phyloP scores from a whole-genome alignment of 2,797 vertebrate species.

The Otolemur crassicaudatus region DNA sequence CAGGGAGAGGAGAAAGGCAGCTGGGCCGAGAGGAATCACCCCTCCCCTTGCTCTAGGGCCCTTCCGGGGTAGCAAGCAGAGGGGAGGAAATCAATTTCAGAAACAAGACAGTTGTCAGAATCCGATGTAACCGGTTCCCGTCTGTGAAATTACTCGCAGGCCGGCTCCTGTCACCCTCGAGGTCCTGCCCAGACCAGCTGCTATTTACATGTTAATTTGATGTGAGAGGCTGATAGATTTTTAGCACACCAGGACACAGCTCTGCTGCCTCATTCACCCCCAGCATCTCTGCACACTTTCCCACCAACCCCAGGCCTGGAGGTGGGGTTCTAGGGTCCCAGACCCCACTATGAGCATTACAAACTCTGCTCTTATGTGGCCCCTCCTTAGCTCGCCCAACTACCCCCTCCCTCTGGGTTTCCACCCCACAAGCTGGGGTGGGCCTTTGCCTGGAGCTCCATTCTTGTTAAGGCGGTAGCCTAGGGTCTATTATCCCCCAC shows the following conservation, averaged over 20 bases:
- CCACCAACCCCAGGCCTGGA: background rate
- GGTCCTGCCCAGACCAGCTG: constrained; percentile 71
- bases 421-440: background rate
- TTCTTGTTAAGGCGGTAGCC: background rate
- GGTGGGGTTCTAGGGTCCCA: background rate
- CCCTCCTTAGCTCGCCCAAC: accelerated
- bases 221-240: constrained; percentile 74
- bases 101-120: constrained; percentile 79
- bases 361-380: background rate
- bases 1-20: background rate
- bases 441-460: background rate
- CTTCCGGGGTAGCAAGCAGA: background rate
- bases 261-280: background rate
- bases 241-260: constrained; percentile 53
- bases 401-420: background rate
- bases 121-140: constrained; percentile 52
- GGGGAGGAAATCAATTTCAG: constrained; percentile 77
- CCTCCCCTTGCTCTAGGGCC: background rate
- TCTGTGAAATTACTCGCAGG: constrained; percentile 77
- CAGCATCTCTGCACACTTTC: background rate
- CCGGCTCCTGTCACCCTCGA: constrained; percentile 59
- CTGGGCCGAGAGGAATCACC: background rate
- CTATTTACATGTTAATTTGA: constrained; percentile 83
- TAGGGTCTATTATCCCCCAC: background rate
- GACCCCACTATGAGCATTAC: background rate